phyloP scores from a whole-genome alignment of 2,113 vertebrate species.

The Xyliphius kryptos region DNA sequence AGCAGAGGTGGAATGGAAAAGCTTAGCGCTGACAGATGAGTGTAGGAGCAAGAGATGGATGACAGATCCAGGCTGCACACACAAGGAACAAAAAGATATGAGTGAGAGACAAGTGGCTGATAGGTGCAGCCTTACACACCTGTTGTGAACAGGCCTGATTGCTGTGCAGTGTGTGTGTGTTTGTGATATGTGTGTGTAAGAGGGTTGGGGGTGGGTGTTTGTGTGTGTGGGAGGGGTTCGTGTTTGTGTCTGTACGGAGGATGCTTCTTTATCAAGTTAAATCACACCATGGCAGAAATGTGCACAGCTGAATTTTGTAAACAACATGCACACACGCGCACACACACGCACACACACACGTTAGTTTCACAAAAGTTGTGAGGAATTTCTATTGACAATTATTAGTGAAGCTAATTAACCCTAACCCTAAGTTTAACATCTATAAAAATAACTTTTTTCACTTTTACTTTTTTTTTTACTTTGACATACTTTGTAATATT shows the following conservation, averaged over 20 bases:
- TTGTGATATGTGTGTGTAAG: not conserved
- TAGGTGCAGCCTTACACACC: slow-evolving; percentile 9
- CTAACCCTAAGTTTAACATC: too few relatives aligned
- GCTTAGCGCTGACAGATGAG: not conserved
- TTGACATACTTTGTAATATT: too few relatives aligned
- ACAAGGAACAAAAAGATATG: slow-evolving; percentile 2
- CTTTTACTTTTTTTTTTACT: too few relatives aligned
- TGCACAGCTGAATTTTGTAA: slow-evolving; percentile 30
- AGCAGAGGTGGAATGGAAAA: slow-evolving; percentile 11
- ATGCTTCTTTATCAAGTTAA: slow-evolving; percentile 30
- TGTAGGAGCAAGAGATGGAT: slow-evolving; percentile 3
- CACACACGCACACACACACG: slow-evolving; percentile 6
- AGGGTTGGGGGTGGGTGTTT: not conserved
- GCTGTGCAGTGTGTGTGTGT: not conserved
- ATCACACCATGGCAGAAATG: slow-evolving; percentile 22
- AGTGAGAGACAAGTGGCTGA: slow-evolving; percentile 4
- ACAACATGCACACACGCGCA: slow-evolving; percentile 6
- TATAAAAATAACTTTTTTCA: too few relatives aligned
- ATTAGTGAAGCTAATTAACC: too few relatives aligned
- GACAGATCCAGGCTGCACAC: slow-evolving; percentile 14
- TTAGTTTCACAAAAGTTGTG: too few relatives aligned
- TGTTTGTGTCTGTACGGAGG: slow-evolving; percentile 26
- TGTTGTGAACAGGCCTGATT: not conserved
- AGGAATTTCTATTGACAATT: too few relatives aligned
- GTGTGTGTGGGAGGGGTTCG: too few relatives aligned